phyloP scores from a whole-genome alignment of 1,140 invertebrate genomes.

The Vanessa atalanta region DNA sequence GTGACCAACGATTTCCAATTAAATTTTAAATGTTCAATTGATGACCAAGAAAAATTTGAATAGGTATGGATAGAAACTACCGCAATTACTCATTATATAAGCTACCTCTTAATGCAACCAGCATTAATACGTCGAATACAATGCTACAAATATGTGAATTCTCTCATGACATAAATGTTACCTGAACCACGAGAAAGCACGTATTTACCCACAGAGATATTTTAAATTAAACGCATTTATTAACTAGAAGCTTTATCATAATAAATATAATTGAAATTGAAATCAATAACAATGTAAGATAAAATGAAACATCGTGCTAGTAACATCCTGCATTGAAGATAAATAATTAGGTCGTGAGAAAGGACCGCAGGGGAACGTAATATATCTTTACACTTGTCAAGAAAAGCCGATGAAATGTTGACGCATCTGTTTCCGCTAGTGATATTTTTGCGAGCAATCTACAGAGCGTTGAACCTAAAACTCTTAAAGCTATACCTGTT shows the following conservation, averaged over 20 bases:
- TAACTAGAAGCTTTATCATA: not conserved
- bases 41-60: not conserved
- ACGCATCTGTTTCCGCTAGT: slow-evolving; percentile 46
- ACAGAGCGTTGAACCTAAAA: slow-evolving; percentile 53
- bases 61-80: not conserved
- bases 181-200: not conserved
- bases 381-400: slow-evolving; percentile 29
- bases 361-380: slow-evolving; percentile 18
- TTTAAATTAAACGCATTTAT: too few species aligned
- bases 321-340: not conserved
- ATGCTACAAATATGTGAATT: slow-evolving; percentile 16
- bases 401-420: slow-evolving; percentile 31
- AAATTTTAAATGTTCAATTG: not conserved
- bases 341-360: slow-evolving; percentile 24
- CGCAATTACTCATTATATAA: not conserved
- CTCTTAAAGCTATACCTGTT: slow-evolving; percentile 21
- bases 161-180: slow-evolving; percentile 7
- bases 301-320: slow-evolving; percentile 3
- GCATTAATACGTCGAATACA: slow-evolving; percentile 1
- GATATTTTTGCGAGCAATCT: slow-evolving; percentile 52
- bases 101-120: not conserved
- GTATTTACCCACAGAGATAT: too few species aligned
- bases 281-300: not conserved
- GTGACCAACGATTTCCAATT: too few species aligned
- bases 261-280: not conserved